These are phyloP conservation scores for Pangasius mekongensis DNA, from an alignment of 2,797 vertebrate genomes.

Conservation along the genomic window DNA sequence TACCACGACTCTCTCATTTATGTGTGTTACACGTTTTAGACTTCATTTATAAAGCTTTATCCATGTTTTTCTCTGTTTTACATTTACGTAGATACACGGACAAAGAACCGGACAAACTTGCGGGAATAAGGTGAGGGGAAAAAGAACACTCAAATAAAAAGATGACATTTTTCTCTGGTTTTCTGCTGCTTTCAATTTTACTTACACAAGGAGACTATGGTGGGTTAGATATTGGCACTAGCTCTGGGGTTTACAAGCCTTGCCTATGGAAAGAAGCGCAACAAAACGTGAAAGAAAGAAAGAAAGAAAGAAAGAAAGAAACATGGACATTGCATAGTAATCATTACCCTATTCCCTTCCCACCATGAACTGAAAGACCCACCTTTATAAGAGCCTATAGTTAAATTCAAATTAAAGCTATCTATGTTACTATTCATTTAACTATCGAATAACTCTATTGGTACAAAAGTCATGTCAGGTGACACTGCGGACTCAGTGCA, in stretches of 20 bases:
- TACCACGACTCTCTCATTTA: background rate
- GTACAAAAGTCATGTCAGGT: constrained; percentile 37
- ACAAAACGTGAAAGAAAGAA: background rate
- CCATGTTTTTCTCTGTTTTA: background rate
- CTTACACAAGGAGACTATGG: constrained; percentile 16
- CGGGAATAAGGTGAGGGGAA: background rate
- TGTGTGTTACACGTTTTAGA: background rate
- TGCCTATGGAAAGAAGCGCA: background rate
- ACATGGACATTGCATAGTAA: constrained; percentile 56
- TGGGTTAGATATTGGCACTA: constrained; percentile 34
- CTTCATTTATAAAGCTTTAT: background rate
- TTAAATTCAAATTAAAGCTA: constrained; percentile 29
- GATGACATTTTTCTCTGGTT: background rate
- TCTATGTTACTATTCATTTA: constrained; percentile 29
- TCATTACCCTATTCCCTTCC: constrained; percentile 31
- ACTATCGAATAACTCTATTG: constrained; percentile 20
- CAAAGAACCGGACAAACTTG: background rate
- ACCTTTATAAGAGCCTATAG: constrained; percentile 14
- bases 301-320: constrained; percentile 22
- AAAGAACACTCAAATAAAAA: background rate
- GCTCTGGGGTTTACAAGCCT: constrained; percentile 23
- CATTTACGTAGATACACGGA: background rate
- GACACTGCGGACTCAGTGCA: constrained; percentile 35
- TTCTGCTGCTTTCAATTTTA: background rate
- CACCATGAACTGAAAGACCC: constrained; percentile 19